Conservation (phyloP, 2,888 invertebrate genomes). For the Cryptocephalus primarius region DNA sequence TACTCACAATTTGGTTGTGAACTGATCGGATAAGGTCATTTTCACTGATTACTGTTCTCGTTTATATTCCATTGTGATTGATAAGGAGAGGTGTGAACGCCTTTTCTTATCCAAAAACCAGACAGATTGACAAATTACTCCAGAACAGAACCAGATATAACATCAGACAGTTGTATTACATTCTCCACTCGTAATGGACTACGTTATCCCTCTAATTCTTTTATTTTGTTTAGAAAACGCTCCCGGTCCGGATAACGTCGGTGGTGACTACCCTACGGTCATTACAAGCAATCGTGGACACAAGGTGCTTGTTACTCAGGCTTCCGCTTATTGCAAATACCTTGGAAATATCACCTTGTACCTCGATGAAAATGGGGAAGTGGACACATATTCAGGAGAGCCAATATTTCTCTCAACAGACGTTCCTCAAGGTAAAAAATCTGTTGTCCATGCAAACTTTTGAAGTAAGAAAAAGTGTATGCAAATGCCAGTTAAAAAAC, state of each 20-base stretch:
- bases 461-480: background rate
- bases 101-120: too few relatives aligned
- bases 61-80: too few relatives aligned
- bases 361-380: constrained; percentile 56
- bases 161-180: too few relatives aligned
- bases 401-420: constrained; percentile 45
- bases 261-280: constrained; percentile 61
- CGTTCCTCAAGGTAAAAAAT: constrained; percentile 15
- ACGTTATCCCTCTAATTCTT: too few relatives aligned
- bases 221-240: constrained; percentile 18
- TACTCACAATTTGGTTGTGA: too few relatives aligned
- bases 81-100: too few relatives aligned
- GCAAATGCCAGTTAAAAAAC: background rate
- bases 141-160: too few relatives aligned
- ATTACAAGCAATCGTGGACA: constrained; percentile 45
- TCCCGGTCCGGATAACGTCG: constrained; percentile 43
- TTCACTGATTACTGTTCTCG: too few relatives aligned
- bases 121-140: too few relatives aligned
- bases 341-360: constrained; percentile 64
- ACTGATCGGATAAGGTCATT: too few relatives aligned
- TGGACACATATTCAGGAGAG: constrained; percentile 53
- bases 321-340: constrained; percentile 62
- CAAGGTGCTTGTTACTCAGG: constrained; percentile 58
- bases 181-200: too few relatives aligned
- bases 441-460: background rate